A percentile compares a stretch with the other conserved stretches of the same genome.
Conservation (phyloP, 2,888 invertebrate species). For the Eucera pruinosa region DNA sequence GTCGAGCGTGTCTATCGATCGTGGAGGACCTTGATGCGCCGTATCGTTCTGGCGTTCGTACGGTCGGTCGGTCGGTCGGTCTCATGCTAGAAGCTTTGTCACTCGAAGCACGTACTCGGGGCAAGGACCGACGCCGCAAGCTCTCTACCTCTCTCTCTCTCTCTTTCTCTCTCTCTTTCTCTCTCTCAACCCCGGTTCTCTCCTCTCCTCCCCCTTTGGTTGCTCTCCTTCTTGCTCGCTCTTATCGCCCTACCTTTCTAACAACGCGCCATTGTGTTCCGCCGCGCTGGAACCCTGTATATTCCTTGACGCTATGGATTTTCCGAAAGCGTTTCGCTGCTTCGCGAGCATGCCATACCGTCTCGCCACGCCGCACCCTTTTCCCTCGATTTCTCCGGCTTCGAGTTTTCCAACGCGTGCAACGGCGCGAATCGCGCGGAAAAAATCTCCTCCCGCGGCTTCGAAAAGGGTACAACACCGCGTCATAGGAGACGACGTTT, state of each 20-base stretch:
- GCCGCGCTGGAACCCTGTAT: conserved; percentile 76
- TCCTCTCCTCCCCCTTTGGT: conserved; percentile 61
- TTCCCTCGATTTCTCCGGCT: conserved; percentile 32
- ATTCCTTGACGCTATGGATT: conserved; percentile 81
- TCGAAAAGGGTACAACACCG: no score
- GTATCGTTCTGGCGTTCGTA: conserved; percentile 76
- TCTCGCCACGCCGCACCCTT: conserved; percentile 34
- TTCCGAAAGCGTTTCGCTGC: conserved; percentile 80
- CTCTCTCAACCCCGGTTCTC: conserved; percentile 56
- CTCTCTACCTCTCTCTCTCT: conserved; percentile 75
- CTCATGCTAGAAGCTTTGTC: conserved; percentile 82
- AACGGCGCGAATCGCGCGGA: conserved; percentile 32
- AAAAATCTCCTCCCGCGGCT: no score
- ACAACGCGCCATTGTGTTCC: conserved; percentile 81
- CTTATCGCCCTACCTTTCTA: conserved; percentile 72
- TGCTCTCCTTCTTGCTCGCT: conserved; percentile 63
- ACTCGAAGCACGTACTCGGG: conserved; percentile 84
- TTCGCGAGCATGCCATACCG: conserved; percentile 53
- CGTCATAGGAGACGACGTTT: no score
- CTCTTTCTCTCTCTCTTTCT: conserved; percentile 74
- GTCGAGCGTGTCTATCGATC: conserved; percentile 81
- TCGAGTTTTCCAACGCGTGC: conserved; percentile 36
- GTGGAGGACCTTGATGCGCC: conserved; percentile 83
- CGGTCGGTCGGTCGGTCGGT: conserved; percentile 78
- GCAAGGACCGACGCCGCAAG: conserved; percentile 84